Evolutionary conservation across 2,888 invertebrate genomes (phyloP).

Genomic region (Spodoptera picta): DNA sequence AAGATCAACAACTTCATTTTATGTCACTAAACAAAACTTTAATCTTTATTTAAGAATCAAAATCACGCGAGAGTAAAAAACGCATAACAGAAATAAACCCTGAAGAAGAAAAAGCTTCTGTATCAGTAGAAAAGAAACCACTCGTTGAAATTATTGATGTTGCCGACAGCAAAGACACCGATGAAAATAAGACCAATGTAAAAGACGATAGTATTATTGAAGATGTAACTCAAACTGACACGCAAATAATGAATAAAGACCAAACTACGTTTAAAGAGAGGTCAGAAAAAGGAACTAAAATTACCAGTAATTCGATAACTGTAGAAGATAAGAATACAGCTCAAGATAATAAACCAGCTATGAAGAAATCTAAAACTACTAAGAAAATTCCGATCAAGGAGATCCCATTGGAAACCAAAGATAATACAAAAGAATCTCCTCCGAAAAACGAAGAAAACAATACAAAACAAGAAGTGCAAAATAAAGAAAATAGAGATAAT

Average conservation of each 20-base stretch:
- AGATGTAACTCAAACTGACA: conserved; percentile 41
- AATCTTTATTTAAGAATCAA: conserved; percentile 54
- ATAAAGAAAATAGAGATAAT: conserved; percentile 24
- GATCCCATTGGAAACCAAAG: conserved; percentile 47
- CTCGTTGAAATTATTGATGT: conserved; percentile 76
- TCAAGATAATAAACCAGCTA: conserved; percentile 67
- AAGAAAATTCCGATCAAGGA: conserved; percentile 61
- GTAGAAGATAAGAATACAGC: conserved; percentile 65
- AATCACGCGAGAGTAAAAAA: conserved; percentile 44
- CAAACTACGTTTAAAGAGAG: conserved; percentile 8
- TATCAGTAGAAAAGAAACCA: conserved; percentile 69
- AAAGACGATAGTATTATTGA: conserved; percentile 41
- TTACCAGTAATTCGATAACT: conserved; percentile 12
- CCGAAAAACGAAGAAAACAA: conserved; percentile 46
- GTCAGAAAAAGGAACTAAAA: conserved; percentile 2
- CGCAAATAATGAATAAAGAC: conserved; percentile 52
- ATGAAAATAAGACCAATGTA: conserved; percentile 41
- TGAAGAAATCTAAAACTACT: conserved; percentile 45
- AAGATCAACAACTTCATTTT: not conserved
- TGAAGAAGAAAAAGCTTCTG: conserved; percentile 49
- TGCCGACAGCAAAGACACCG: conserved; percentile 49
- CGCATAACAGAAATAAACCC: conserved; percentile 61
- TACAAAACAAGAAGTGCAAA: conserved; percentile 36
- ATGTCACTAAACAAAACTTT: not conserved
- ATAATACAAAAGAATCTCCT: conserved; percentile 35